Evolutionary conservation across 2,888 invertebrate species (phyloP), one percentile per base, ranked within the genome.

Genomic region (Eupithecia dodoneata): DNA sequence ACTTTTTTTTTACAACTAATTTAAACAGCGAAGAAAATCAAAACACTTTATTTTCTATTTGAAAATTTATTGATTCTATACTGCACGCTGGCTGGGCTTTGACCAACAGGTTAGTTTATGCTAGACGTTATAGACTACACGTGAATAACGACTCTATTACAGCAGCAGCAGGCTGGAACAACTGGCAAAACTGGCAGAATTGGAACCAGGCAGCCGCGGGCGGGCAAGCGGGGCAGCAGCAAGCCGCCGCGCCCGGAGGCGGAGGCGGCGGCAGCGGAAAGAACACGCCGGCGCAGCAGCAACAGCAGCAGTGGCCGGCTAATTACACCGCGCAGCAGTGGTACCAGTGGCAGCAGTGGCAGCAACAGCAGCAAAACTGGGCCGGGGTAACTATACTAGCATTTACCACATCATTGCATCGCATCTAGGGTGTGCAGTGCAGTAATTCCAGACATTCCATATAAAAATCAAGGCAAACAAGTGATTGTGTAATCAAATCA

Each of bases 341-440:
- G 94, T 93, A 93, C 89, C 94, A 94, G 89, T 94, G 94, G 94
- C 94, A 94, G 82, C 94, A 94, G 88, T 94, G 93, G 94, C 94
- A 94, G 79, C 94, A 94, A 76, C 93, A 93, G 80, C 93, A 94
- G 79, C 93, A 93, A 80, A 89, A 87, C 47, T 93, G 93, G 93
- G 88, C 88, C n/a, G 55, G 55, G 55, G 55, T 59, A 59, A 59
- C 7, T 59, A 59, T 18, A 59, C 18, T 9, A 18, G 0, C n/a
- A 55, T 55, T 52, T 52, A 52, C 15, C 12, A 30, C 30, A 30
- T 30, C 30, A 30, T 30, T 30, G 30, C 30, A 30, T 30, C 30
- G 30, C 30, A 30, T 30, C 30, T 30, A 30, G 30, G 30, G 30
- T 30, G 1, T 30, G 30, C 30, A 30, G 30, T 30, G 30, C 30